Conservation (phyloP, 2,797 vertebrate species). For the Thamnophis elegans region DNA sequence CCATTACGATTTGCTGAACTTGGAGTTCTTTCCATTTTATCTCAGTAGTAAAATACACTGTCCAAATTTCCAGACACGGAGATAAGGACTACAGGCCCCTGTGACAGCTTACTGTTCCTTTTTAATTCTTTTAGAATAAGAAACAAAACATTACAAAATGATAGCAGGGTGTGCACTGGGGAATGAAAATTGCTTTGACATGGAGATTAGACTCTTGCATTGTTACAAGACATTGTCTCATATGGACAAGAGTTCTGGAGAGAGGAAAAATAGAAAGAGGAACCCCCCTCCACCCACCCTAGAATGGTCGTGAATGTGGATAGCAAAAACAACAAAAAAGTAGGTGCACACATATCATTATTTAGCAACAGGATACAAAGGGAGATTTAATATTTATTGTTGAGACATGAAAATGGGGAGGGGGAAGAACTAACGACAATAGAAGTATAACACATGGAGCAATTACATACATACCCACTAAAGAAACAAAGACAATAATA, state of each 20-base stretch:
- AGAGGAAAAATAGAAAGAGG: constrained; percentile 75
- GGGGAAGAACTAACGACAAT: constrained; percentile 55
- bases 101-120: constrained; percentile 86
- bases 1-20: constrained; percentile 93
- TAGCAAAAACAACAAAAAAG: constrained; percentile 75
- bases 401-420: constrained; percentile 78
- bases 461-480: not conserved
- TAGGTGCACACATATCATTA: constrained; percentile 90
- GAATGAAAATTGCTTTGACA: constrained; percentile 98
- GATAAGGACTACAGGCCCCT: constrained; percentile 88
- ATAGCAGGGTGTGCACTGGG: constrained; percentile 94
- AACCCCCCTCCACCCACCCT: constrained; percentile 82
- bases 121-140: constrained; percentile 95
- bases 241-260: constrained; percentile 86
- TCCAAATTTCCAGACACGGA: constrained; percentile 92
- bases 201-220: constrained; percentile 96
- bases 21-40: constrained; percentile 86
- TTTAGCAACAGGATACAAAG: constrained; percentile 86
- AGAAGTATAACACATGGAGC: not conserved
- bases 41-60: constrained; percentile 92
- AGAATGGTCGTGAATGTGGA: constrained; percentile 87
- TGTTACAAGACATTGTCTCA: constrained; percentile 98
- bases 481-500: not conserved
- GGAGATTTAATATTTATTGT: constrained; percentile 85
- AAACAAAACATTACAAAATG: constrained; percentile 98